Conservation (phyloP, 2,888 invertebrate genomes). For the Ametastegia equiseti region DNA sequence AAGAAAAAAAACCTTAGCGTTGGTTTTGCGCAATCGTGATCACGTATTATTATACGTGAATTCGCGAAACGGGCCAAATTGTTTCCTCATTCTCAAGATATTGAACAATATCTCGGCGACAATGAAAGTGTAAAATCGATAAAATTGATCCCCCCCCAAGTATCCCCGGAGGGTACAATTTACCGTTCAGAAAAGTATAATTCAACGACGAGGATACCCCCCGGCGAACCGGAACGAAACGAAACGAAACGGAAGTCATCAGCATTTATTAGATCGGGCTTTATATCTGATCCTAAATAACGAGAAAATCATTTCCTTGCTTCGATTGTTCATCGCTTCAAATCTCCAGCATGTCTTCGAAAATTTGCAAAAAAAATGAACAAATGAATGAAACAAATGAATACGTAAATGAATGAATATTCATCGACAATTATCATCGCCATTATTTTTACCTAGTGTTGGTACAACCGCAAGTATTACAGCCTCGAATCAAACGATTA, state of each 20-base stretch:
- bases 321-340: neutral
- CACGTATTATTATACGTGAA: too few species aligned
- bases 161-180: conserved; percentile 31
- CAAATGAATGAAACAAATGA: too few species aligned
- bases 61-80: neutral
- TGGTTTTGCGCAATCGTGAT: neutral
- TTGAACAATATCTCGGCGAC: conserved; percentile 1
- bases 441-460: too few species aligned
- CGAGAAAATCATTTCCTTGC: neutral
- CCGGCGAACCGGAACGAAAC: neutral
- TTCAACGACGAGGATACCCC: neutral
- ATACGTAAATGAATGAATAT: too few species aligned
- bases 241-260: conserved; percentile 29
- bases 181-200: neutral
- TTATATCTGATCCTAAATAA: neutral
- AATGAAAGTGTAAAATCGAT: conserved; percentile 20
- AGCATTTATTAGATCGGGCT: conserved; percentile 8
- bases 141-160: conserved; percentile 23
- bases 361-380: neutral
- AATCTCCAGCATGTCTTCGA: neutral
- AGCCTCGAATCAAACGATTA: too few species aligned
- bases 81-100: neutral
- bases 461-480: too few species aligned
- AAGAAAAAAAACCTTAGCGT: neutral
- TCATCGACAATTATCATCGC: too few species aligned